Conservation (phyloP, 2,888 invertebrate species). For the Iphiclides podalirius region DNA sequence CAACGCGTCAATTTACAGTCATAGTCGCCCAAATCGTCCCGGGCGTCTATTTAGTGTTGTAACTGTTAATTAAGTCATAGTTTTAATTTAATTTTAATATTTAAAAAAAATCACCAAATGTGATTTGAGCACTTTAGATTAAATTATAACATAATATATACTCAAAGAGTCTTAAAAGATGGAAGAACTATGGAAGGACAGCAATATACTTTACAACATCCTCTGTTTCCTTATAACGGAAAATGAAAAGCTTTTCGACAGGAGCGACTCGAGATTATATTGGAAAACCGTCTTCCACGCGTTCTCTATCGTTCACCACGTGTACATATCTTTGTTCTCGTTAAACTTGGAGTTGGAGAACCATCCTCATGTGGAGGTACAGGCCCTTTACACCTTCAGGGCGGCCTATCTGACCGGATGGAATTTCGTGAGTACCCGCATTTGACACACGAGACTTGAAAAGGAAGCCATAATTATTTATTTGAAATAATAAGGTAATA, state of each 20-base stretch:
- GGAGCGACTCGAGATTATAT: slow-evolving; percentile 57
- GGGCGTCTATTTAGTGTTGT: slow-evolving; percentile 17
- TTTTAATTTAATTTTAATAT: neutral
- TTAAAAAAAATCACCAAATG: neutral
- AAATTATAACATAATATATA: too few relatives aligned
- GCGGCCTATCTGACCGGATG: slow-evolving; percentile 58
- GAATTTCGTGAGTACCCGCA: slow-evolving; percentile 61
- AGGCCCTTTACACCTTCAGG: slow-evolving; percentile 44
- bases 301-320: slow-evolving; percentile 46
- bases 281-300: slow-evolving; percentile 62
- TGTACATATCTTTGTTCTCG: slow-evolving; percentile 42
- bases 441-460: too few relatives aligned
- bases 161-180: slow-evolving; percentile 38
- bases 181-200: slow-evolving; percentile 58
- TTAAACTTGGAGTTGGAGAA: slow-evolving; percentile 36
- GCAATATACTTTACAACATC: slow-evolving; percentile 61
- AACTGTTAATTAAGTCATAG: slow-evolving; percentile 9
- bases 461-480: too few relatives aligned
- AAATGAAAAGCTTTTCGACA: slow-evolving; percentile 63
- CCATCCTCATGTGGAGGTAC: slow-evolving; percentile 36
- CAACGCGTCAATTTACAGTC: slow-evolving; percentile 2
- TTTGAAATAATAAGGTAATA: too few relatives aligned
- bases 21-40: slow-evolving; percentile 22
- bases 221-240: slow-evolving; percentile 65
- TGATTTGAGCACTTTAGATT: too few relatives aligned